Evolutionary conservation across 2,113 vertebrate genomes (phyloP).

Genomic region (Zapornia atra): DNA sequence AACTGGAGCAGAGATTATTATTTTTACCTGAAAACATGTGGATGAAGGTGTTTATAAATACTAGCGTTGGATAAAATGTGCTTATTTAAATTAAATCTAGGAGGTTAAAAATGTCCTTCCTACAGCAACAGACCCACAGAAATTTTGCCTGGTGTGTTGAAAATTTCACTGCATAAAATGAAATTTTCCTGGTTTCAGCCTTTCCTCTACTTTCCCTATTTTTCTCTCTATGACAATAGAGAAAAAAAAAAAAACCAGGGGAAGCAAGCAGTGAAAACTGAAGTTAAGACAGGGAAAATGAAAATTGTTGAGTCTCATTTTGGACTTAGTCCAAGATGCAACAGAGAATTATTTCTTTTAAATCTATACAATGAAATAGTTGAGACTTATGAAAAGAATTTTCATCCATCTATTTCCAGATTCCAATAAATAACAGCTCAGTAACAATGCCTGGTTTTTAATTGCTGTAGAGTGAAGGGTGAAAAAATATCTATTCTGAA

Average conservation of each 20-base stretch:
- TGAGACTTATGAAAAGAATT: background rate
- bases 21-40: background rate
- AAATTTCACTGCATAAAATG: background rate
- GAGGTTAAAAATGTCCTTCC: background rate
- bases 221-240: background rate
- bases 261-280: background rate
- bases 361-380: background rate
- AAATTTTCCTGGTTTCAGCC: background rate
- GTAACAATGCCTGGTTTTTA: background rate
- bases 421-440: background rate
- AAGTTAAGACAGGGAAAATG: background rate
- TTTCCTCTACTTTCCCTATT: background rate
- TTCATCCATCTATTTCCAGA: background rate
- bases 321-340: background rate
- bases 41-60: background rate
- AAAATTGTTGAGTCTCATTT: background rate
- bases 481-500: background rate
- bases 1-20: background rate
- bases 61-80: background rate
- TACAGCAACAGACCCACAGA: background rate
- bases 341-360: background rate
- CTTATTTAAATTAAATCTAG: background rate
- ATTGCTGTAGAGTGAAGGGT: background rate
- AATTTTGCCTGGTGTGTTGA: background rate
- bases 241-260: rapidly evolving